Evolutionary conservation across 2,113 vertebrate genomes (phyloP).

Genomic region (Tragelaphus imberbis): DNA sequence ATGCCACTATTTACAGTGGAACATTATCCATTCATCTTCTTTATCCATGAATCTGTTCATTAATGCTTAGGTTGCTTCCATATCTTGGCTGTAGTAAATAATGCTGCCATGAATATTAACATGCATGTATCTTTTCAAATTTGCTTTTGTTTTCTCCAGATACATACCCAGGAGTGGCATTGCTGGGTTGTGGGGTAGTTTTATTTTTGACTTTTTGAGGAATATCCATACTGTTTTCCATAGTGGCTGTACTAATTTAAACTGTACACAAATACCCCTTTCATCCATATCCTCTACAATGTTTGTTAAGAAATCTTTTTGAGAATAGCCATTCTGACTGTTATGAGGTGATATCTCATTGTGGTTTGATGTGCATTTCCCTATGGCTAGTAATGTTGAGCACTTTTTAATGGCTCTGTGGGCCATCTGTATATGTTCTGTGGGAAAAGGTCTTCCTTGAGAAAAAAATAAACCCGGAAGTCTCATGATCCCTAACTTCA

Average conservation of each 20-base stretch:
- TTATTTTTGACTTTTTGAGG: neutral
- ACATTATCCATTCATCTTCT: neutral
- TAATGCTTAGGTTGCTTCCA: neutral
- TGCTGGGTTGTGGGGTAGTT: neutral
- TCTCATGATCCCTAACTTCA: neutral
- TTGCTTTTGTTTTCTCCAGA: neutral
- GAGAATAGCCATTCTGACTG: neutral
- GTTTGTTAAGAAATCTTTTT: neutral
- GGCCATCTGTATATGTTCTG: neutral
- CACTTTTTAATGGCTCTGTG: neutral
- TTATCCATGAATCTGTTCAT: neutral
- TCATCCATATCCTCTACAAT: neutral
- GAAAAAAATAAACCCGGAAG: neutral
- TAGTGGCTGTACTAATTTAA: neutral
- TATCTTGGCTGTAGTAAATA: neutral
- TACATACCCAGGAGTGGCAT: neutral
- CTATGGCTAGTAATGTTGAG: neutral
- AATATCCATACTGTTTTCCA: neutral
- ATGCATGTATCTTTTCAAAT: neutral
- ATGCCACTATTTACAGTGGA: neutral
- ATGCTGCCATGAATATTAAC: neutral
- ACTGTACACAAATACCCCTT: neutral
- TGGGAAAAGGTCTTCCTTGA: neutral
- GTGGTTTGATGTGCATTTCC: neutral
- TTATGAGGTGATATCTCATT: neutral